A percentile compares a stretch with the other conserved stretches of the same genome.
Conservation (phyloP, 2,797 vertebrate genomes). For the Peromyscus aztecus region DNA sequence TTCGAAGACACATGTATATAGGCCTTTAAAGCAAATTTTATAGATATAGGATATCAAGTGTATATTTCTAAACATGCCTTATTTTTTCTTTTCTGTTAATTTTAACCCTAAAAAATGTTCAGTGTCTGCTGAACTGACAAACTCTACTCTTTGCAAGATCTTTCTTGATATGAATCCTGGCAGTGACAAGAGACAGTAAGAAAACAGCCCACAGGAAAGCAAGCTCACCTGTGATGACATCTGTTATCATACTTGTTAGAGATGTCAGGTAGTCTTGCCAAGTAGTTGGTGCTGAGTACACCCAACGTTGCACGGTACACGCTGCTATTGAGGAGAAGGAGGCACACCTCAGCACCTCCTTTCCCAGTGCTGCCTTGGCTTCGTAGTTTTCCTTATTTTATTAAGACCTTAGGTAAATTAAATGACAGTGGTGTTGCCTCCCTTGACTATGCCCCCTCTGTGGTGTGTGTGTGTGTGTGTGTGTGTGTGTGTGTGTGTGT, state of each 20-base stretch:
- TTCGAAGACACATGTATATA: neutral
- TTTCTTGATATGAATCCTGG: neutral
- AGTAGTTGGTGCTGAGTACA: conserved; percentile 44
- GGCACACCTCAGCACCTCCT: neutral
- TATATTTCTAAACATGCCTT: neutral
- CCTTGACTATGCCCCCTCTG: neutral
- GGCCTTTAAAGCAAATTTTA: neutral
- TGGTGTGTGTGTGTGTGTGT: neutral
- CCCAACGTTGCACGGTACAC: neutral
- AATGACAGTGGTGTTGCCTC: neutral
- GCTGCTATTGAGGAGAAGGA: neutral
- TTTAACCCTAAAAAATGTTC: neutral
- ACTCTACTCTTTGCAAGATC: neutral
- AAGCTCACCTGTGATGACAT: neutral
- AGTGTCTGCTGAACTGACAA: neutral
- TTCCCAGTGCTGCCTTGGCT: neutral
- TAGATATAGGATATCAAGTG: neutral
- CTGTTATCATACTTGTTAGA: conserved; percentile 42
- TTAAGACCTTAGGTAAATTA: neutral
- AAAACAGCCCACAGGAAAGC: conserved; percentile 53
- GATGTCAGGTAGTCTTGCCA: conserved; percentile 37
- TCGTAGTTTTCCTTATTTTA: conserved; percentile 1
- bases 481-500: too few relatives aligned
- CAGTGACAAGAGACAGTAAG: neutral
- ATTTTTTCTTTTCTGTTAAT: neutral